Evolutionary conservation across 2,113 vertebrate species (phyloP).

Genomic region (Epinephelus cyanopodus): DNA sequence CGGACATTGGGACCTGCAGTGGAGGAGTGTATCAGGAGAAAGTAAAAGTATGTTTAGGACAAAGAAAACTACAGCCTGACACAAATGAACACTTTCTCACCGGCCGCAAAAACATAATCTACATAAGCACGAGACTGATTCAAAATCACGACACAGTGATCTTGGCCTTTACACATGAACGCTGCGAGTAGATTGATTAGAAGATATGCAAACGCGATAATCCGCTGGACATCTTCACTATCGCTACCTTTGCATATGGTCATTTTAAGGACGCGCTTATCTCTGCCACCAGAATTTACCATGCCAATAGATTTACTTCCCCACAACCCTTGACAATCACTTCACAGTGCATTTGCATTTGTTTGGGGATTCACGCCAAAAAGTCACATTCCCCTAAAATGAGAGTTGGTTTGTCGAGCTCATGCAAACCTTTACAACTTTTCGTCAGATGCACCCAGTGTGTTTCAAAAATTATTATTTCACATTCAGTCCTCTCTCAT

Average conservation of each 20-base stretch:
- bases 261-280: conserved; percentile 84
- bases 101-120: background rate
- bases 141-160: conserved; percentile 58
- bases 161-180: conserved; percentile 60
- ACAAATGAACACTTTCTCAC: background rate
- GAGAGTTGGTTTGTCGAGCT: background rate
- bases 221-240: conserved; percentile 72
- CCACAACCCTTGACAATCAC: conserved; percentile 43
- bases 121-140: conserved; percentile 31
- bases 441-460: background rate
- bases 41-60: conserved; percentile 10
- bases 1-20: conserved; percentile 44
- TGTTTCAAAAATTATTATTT: conserved; percentile 32
- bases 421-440: conserved; percentile 1
- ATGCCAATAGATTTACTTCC: conserved; percentile 73
- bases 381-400: conserved; percentile 33
- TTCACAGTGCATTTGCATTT: conserved; percentile 50
- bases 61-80: conserved; percentile 32
- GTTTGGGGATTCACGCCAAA: conserved; percentile 19
- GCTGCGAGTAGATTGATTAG: conserved; percentile 68
- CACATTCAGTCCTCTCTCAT: conserved; percentile 6
- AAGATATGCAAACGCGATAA: conserved; percentile 81
- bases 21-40: background rate
- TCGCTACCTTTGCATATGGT: conserved; percentile 80
- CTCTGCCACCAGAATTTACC: conserved; percentile 55